Base-by-base conservation (phyloP, 2,113 vertebrate species). In the Girardinichthys multiradiatus region DNA sequence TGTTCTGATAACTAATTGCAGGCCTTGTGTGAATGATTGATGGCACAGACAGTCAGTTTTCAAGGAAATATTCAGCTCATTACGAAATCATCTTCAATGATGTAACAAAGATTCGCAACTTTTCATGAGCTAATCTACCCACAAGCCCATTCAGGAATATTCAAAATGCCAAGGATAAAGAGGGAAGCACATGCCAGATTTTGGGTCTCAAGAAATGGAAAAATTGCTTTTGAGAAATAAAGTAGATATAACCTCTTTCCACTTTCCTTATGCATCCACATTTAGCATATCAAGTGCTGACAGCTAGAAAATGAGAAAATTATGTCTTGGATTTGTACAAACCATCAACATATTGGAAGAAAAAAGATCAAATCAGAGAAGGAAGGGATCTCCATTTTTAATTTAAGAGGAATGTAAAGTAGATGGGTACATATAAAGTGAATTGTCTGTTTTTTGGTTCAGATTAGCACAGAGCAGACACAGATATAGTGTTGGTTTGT, bases 1-100 rank as follows among this genome's bases (percentile, higher is more conserved):
- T 26, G 82, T 78, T 78, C 80, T 76, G 83, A 86, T 85, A 82
- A 80, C 76, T 81, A 82, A 81, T 86, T 81, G 68, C 77, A 82
- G 70, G 21, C 68, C 73, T 72, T 68, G 68, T 74, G 68, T 0
- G 17, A 65, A 24, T 87, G 86, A 86, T 83, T 80, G 86, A 87
- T 83, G 80, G 74, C 60, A 12, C 62, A 61, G 58, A 61, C 75
- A 39, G 84, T 70, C 82, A 77, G 76, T 57, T 24, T 79, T 69
- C 71, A n/a, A 64, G 79, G 79, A 82, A 70, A 86, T 86, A 88
- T 81, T 82, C 83, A 80, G 75, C 75, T 74, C 81, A 2, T 30
- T 84, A 77, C 77, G 72, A 63, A 84, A 79, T 76, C 39, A 75
- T 77, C 65, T 76, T 79, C 74, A 60, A 31, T 72, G 73, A 81